These are phyloP conservation scores for Phyto melanocephala DNA, from an alignment of 2,888 invertebrate genomes.

Conservation along the genomic window DNA sequence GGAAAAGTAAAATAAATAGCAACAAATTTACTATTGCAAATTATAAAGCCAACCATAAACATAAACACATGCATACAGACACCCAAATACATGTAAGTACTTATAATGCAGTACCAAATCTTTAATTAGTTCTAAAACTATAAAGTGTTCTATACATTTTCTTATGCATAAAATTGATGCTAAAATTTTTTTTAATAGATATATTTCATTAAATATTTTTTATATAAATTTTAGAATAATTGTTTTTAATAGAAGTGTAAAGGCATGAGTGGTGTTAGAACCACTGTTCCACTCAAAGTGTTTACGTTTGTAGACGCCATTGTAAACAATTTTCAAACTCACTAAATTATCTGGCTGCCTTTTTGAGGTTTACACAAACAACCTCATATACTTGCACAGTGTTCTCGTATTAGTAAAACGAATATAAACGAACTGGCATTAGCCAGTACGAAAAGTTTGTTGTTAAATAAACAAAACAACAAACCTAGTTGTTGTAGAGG, in stretches of 20 bases:
- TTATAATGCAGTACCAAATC: no score
- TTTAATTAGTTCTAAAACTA: no score
- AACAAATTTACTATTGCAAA: not conserved
- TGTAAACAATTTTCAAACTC: constrained; percentile 13
- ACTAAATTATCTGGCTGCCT: constrained; percentile 18
- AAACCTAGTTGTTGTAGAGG: not conserved
- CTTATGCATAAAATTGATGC: no score
- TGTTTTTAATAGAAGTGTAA: no score
- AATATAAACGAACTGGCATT: not conserved
- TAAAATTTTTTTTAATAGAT: no score
- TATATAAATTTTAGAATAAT: no score
- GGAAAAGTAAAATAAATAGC: not conserved
- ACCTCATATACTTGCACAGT: not conserved
- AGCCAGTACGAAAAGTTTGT: not conserved
- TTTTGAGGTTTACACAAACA: not conserved
- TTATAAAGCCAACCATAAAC: not conserved
- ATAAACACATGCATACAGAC: not conserved
- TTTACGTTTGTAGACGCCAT: not conserved
- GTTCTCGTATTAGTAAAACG: not conserved
- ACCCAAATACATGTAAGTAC: no score
- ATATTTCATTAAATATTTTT: no score
- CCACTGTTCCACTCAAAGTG: no score
- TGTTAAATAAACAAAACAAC: constrained; percentile 1
- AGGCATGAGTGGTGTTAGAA: no score
- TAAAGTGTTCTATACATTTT: no score